These are phyloP conservation scores for Mesoclemmys tuberculata DNA, from an alignment of 2,113 vertebrate species.

Conservation along the genomic window DNA sequence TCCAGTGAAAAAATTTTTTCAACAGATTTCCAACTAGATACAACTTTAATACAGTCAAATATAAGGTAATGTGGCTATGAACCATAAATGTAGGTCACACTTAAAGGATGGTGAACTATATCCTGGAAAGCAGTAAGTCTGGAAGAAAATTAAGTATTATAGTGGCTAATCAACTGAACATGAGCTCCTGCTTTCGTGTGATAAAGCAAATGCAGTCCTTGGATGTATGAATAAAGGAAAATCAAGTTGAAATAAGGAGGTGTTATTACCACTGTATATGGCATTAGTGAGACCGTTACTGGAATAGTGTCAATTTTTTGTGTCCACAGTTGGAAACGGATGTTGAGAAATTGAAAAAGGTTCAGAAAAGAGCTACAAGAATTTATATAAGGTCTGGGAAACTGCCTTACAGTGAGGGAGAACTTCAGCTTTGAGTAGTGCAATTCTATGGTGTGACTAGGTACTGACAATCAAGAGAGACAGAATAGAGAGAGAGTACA, in stretches of 20 bases:
- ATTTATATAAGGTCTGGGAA: fast-evolving
- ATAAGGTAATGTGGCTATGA: neutral
- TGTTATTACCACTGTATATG: fast-evolving
- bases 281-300: neutral
- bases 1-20: neutral
- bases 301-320: fast-evolving
- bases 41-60: fast-evolving
- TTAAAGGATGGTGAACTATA: neutral
- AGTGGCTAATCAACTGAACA: neutral
- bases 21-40: neutral
- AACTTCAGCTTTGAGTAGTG: neutral
- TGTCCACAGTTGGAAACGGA: neutral
- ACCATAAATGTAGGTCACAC: fast-evolving
- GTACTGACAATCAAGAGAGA: neutral
- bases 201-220: neutral
- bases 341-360: fast-evolving
- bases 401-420: too few relatives aligned
- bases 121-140: neutral
- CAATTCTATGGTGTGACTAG: too few relatives aligned
- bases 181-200: neutral
- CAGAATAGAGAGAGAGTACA: neutral
- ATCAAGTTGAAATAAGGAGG: neutral
- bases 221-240: neutral
- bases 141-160: neutral
- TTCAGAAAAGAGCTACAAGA: neutral